phyloP scores from a whole-genome alignment of 1,140 invertebrate species.

The Conus ventricosus region DNA sequence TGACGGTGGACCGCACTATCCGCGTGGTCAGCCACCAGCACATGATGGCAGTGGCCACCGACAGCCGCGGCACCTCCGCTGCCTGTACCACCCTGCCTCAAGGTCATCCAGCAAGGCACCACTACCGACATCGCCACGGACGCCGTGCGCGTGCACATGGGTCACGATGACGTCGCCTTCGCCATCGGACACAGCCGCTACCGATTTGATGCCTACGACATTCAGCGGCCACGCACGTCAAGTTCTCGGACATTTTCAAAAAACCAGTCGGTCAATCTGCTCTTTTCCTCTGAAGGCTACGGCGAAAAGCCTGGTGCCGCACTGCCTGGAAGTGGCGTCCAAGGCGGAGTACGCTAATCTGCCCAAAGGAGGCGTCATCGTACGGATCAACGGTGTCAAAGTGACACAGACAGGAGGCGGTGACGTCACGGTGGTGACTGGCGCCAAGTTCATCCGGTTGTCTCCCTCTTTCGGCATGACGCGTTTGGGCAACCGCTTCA shows the following conservation, averaged over 20 bases:
- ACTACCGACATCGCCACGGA: conserved; percentile 53
- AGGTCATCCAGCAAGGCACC: conserved; percentile 61
- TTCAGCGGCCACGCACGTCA: conserved; percentile 48
- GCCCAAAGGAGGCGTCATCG: conserved; percentile 58
- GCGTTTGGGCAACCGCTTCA: conserved; percentile 40
- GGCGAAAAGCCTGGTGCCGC: conserved; percentile 53
- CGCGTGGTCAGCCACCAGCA: conserved; percentile 66
- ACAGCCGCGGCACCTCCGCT: conserved; percentile 58
- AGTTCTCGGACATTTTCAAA: conserved; percentile 63
- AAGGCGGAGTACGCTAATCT: conserved; percentile 59
- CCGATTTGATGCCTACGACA: conserved; percentile 53
- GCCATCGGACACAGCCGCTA: conserved; percentile 53
- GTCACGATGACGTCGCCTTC: conserved; percentile 58
- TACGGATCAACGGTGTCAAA: conserved; percentile 64
- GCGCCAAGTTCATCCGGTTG: conserved; percentile 61
- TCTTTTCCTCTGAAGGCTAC: conserved; percentile 61
- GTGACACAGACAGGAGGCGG: conserved; percentile 61
- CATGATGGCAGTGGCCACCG: conserved; percentile 64
- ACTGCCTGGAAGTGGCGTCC: conserved; percentile 56
- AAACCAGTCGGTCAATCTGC: conserved; percentile 62
- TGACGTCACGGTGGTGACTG: conserved; percentile 64
- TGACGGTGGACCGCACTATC: conserved; percentile 65
- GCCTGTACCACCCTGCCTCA: conserved; percentile 61
- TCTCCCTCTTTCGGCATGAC: conserved; percentile 54
- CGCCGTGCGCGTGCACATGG: conserved; percentile 56